A percentile compares a stretch with the other conserved stretches of the same genome.
Evolutionary conservation across 1,140 invertebrate genomes (phyloP).

Genomic region (Drosophila kepulauana): DNA sequence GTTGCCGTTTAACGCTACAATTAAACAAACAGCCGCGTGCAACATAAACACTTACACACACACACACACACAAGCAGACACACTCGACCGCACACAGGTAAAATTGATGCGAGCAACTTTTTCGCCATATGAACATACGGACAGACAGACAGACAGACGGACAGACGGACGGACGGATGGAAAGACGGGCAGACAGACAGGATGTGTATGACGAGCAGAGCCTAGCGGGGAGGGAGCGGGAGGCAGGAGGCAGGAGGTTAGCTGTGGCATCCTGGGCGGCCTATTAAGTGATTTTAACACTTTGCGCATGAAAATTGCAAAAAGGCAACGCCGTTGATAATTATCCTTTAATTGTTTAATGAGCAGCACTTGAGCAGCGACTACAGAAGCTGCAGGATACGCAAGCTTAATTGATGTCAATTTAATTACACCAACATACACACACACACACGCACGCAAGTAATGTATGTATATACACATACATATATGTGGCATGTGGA

Average conservation of each 20-base stretch:
- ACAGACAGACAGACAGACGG: neutral
- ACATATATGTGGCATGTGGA: conserved; percentile 1
- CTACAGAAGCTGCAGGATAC: conserved; percentile 45
- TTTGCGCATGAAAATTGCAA: conserved; percentile 82
- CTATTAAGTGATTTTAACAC: conserved; percentile 84
- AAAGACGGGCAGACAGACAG: neutral
- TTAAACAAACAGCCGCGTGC: conserved; percentile 82
- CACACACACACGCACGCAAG: neutral
- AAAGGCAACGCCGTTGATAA: conserved; percentile 79
- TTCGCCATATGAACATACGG: conserved; percentile 27
- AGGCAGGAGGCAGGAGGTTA: neutral
- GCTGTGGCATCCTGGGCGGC: conserved; percentile 57
- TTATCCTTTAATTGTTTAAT: conserved; percentile 84
- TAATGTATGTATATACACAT: neutral
- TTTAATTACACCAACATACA: conserved; percentile 70
- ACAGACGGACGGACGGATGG: neutral
- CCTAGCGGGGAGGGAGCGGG: too few species aligned
- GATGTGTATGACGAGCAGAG: neutral
- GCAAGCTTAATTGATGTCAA: conserved; percentile 79
- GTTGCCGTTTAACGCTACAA: conserved; percentile 80
- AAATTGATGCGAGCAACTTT: conserved; percentile 45
- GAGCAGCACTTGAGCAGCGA: conserved; percentile 71
- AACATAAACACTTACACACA: conserved; percentile 64
- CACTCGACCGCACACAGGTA: conserved; percentile 42
- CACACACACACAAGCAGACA: conserved; percentile 42